Conservation (phyloP, 2,888 invertebrate species). For the Thumatha senex region DNA sequence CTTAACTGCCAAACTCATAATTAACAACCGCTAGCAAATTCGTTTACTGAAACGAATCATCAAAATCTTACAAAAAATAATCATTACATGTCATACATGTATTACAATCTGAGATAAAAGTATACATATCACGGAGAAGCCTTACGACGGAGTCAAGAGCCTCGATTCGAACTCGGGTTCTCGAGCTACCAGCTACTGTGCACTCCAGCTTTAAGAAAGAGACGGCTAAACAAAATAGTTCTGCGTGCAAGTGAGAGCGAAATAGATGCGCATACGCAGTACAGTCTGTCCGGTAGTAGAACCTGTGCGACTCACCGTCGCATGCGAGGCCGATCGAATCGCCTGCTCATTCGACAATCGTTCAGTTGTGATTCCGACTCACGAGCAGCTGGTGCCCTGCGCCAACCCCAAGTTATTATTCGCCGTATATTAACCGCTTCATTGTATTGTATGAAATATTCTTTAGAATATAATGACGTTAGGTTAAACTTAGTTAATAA, state of each 20-base stretch:
- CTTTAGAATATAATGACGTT: conserved; percentile 68
- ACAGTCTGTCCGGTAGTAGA: conserved; percentile 59
- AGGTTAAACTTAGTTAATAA: conserved; percentile 49
- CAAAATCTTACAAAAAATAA: conserved; percentile 66
- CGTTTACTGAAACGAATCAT: conserved; percentile 66
- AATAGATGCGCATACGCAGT: conserved; percentile 67
- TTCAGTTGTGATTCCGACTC: conserved; percentile 71
- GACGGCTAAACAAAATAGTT: conserved; percentile 30
- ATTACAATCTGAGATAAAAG: conserved; percentile 53
- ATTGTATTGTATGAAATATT: conserved; percentile 54
- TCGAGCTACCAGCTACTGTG: conserved; percentile 74
- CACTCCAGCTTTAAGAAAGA: conserved; percentile 51
- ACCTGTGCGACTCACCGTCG: conserved; percentile 57
- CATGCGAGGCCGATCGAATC: conserved; percentile 63
- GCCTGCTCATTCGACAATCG: conserved; percentile 55
- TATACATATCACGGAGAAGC: conserved; percentile 65
- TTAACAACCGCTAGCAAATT: conserved; percentile 62
- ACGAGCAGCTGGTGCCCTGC: conserved; percentile 71
- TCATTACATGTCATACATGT: conserved; percentile 43
- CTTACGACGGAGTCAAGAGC: conserved; percentile 70
- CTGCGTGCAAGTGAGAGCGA: conserved; percentile 47
- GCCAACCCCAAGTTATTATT: conserved; percentile 64
- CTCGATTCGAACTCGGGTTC: conserved; percentile 74
- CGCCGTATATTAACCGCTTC: conserved; percentile 64
- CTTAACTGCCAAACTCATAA: conserved; percentile 59